A percentile compares a stretch with the other conserved stretches of the same genome.
These are phyloP conservation scores for Dicentrarchus labrax DNA, from an alignment of 2,113 vertebrate species.

Conservation along the genomic window DNA sequence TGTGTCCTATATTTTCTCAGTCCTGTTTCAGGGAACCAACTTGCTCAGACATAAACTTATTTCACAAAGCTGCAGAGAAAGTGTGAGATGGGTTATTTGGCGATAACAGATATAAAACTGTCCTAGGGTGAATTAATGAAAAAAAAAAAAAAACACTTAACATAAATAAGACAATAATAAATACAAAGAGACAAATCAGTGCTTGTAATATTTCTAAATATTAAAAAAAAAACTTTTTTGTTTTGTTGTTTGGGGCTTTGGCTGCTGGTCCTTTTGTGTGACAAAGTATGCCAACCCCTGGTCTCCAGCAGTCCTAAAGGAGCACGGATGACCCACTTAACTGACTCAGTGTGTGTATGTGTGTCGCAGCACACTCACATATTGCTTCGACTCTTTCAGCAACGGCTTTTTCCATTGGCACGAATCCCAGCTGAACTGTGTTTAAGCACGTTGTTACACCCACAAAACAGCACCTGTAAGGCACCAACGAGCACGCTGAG, in stretches of 20 bases:
- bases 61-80: neutral
- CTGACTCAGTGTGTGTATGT: conserved; percentile 12
- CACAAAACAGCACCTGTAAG: conserved; percentile 40
- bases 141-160: neutral
- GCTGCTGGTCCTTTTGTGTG: neutral
- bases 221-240: neutral
- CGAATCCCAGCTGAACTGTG: conserved; percentile 27
- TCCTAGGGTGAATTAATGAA: neutral
- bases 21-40: too few relatives aligned
- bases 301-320: conserved; percentile 23
- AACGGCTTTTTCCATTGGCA: conserved; percentile 51
- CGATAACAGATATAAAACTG: neutral
- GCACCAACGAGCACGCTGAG: conserved; percentile 11
- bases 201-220: neutral
- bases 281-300: neutral
- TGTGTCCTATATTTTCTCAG: neutral
- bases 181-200: neutral
- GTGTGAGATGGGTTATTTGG: neutral
- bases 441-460: conserved; percentile 57
- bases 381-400: conserved; percentile 26
- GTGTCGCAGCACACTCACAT: neutral
- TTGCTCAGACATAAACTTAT: neutral
- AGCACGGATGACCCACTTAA: conserved; percentile 59
- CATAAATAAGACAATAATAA: neutral
- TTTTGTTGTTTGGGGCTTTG: neutral